Evolutionary conservation across 2,888 invertebrate species (phyloP).

Genomic region (Euphydryas editha): DNA sequence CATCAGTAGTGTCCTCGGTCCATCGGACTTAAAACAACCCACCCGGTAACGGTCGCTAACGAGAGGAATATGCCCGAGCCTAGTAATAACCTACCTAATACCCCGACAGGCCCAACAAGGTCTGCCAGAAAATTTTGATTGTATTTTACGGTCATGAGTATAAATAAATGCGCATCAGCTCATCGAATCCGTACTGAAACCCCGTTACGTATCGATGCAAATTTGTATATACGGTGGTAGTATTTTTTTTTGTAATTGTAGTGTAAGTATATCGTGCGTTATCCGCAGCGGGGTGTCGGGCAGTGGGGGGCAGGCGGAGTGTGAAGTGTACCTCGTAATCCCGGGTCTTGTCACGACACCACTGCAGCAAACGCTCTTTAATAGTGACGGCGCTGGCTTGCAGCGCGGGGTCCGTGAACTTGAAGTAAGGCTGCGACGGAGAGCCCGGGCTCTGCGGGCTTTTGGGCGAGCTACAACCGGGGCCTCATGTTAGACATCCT

Average conservation of each 20-base stretch:
- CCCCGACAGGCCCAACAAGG: too few relatives aligned
- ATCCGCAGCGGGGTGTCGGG: constrained; percentile 47
- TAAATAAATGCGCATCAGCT: constrained; percentile 21
- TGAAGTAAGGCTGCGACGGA: constrained; percentile 90
- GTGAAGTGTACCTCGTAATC: constrained; percentile 94
- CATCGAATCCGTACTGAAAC: constrained; percentile 10
- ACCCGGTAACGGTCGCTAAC: too few relatives aligned
- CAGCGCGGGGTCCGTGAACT: constrained; percentile 95
- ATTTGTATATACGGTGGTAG: neutral
- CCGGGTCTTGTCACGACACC: constrained; percentile 98
- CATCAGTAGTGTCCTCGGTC: neutral
- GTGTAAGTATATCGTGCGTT: constrained; percentile 16
- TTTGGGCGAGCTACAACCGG: constrained; percentile 88
- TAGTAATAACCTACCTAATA: too few relatives aligned
- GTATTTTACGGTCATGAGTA: neutral
- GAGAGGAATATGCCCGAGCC: too few relatives aligned
- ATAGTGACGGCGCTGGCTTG: constrained; percentile 96
- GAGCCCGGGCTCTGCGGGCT: constrained; percentile 86
- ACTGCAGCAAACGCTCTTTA: constrained; percentile 97
- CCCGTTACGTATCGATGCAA: constrained; percentile 21
- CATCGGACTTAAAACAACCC: too few relatives aligned
- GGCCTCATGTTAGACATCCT: constrained; percentile 73
- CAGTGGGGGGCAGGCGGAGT: constrained; percentile 45
- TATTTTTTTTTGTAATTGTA: neutral
- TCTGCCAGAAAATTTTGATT: neutral